phyloP scores from a whole-genome alignment of 1,140 invertebrate species.

The Harlomillsia oculata region DNA sequence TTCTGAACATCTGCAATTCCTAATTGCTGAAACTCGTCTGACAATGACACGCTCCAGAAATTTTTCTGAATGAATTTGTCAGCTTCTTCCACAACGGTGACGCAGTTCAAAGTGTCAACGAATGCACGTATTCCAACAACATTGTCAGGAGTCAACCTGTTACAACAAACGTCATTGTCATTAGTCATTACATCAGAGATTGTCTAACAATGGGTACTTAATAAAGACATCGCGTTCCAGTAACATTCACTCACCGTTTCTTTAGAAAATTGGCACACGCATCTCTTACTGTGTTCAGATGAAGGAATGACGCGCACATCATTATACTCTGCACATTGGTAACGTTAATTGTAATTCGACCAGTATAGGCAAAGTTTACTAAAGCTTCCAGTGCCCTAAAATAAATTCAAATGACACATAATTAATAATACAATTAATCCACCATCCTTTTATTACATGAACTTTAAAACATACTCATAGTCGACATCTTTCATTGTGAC shows the following conservation, averaged over 20 bases:
- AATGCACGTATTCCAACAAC: conserved; percentile 73
- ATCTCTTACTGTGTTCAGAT: conserved; percentile 67
- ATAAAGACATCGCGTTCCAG: too few species aligned
- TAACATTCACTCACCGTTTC: conserved; percentile 51
- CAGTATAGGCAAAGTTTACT: conserved; percentile 81
- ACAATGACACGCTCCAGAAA: conserved; percentile 65
- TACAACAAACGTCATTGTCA: conserved; percentile 25
- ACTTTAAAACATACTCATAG: conserved; percentile 50
- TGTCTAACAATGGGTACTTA: too few species aligned
- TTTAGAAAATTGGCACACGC: conserved; percentile 75
- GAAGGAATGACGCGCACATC: conserved; percentile 78
- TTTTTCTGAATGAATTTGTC: conserved; percentile 75
- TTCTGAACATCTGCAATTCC: conserved; percentile 55
- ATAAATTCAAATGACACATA: conserved; percentile 26
- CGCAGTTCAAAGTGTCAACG: conserved; percentile 70
- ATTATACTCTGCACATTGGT: conserved; percentile 76
- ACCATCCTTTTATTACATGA: too few species aligned
- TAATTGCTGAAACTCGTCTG: conserved; percentile 69
- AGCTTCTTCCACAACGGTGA: conserved; percentile 57
- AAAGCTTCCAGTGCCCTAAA: conserved; percentile 68
- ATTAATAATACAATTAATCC: too few species aligned
- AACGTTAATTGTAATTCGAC: conserved; percentile 63
- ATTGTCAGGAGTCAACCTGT: conserved; percentile 69
- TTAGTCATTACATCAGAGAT: too few species aligned
- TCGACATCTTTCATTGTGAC: conserved; percentile 74